Evolutionary conservation across 2,113 vertebrate species (phyloP).

Genomic region (Passerina amoena): DNA sequence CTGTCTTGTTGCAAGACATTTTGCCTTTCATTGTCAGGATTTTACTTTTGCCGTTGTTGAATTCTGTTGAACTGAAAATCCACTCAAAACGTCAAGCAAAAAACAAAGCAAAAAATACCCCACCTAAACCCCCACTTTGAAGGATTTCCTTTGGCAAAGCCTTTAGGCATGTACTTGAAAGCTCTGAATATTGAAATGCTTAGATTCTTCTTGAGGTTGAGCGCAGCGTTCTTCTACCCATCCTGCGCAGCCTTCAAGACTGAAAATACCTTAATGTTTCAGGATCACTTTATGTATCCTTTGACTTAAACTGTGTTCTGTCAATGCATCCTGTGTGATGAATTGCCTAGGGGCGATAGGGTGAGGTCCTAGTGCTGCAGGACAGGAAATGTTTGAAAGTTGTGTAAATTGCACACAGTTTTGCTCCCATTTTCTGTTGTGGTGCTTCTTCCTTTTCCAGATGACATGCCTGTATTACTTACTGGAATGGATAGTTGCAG

Average conservation of each 20-base stretch:
- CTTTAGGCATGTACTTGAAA: neutral
- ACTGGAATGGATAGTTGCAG: neutral
- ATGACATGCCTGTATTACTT: accelerated
- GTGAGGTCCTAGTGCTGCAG: neutral
- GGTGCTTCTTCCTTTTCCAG: neutral
- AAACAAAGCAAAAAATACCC: neutral
- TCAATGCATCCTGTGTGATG: neutral
- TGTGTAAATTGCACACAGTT: neutral
- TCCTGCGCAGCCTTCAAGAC: neutral
- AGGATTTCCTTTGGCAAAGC: neutral
- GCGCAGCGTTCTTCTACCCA: neutral
- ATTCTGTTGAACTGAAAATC: neutral
- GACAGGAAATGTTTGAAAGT: neutral
- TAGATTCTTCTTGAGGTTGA: neutral
- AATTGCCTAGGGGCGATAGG: neutral
- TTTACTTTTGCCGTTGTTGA: neutral
- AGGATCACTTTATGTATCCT: neutral
- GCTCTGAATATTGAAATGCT: neutral
- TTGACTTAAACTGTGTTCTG: neutral
- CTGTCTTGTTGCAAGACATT: neutral
- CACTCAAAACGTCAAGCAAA: neutral
- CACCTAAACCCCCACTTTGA: neutral
- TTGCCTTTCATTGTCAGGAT: neutral
- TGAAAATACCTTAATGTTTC: neutral
- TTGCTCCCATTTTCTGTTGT: neutral